These are phyloP conservation scores for Cyanoramphus novaezelandiae DNA, from an alignment of 2,113 vertebrate species.

Conservation along the genomic window DNA sequence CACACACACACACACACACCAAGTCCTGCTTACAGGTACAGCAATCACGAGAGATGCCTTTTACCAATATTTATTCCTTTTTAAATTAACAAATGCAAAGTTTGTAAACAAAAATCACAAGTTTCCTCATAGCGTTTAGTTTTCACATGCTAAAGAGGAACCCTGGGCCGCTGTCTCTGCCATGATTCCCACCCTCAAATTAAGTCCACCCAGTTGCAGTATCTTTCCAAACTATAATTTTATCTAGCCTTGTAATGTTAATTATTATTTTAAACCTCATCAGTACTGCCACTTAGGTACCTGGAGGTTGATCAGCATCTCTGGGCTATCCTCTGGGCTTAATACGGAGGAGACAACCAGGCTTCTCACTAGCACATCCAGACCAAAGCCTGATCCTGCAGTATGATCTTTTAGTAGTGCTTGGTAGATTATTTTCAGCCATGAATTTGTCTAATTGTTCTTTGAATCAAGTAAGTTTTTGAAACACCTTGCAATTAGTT, in stretches of 20 bases:
- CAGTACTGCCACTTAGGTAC: not conserved
- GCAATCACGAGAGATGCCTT: not conserved
- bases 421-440: not conserved
- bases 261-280: not conserved
- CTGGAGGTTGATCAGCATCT: not conserved
- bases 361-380: not conserved
- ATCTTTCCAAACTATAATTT: not conserved
- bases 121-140: not conserved
- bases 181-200: not conserved
- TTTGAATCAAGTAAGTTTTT: slow-evolving; percentile 7
- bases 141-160: not conserved
- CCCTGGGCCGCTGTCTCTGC: not conserved
- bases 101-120: not conserved
- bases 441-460: slow-evolving; percentile 2
- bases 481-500: not conserved
- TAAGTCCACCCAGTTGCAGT: not conserved
- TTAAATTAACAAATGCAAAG: not conserved
- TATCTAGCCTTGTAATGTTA: not conserved
- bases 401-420: not conserved
- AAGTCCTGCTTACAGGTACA: not conserved
- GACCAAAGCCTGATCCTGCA: not conserved
- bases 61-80: not conserved
- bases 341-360: not conserved
- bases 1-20: too few species aligned
- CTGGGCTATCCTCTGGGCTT: not conserved